Percentiles rank a stretch among this genome's conserved stretches.
These are phyloP conservation scores for Micronisus gabar DNA, from an alignment of 2,113 vertebrate genomes.

Conservation along the genomic window DNA sequence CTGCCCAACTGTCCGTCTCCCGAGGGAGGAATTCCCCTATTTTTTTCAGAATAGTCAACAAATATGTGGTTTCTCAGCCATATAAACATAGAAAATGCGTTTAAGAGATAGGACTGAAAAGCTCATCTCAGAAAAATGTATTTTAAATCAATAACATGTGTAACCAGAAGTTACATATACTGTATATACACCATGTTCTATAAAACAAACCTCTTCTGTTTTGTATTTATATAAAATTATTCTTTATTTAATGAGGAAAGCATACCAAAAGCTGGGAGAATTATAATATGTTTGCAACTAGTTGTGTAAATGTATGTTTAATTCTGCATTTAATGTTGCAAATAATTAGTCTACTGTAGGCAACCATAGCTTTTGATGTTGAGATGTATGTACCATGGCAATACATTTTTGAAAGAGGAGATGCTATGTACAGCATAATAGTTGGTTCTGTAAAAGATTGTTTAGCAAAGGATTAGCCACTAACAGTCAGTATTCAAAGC, in stretches of 20 bases:
- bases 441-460: background rate
- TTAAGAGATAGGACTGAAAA: background rate
- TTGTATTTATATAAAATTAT: background rate
- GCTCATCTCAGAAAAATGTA: background rate
- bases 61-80: background rate
- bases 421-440: background rate
- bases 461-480: background rate
- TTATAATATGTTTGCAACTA: background rate
- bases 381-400: background rate
- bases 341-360: background rate
- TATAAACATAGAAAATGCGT: background rate
- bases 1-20: background rate
- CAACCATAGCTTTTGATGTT: background rate
- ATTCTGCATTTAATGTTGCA: background rate
- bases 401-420: background rate
- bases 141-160: background rate
- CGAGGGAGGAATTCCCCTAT: background rate
- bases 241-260: background rate
- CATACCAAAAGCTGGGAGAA: background rate
- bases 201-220: background rate
- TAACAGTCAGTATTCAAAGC: background rate
- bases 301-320: background rate
- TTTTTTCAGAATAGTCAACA: background rate
- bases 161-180: background rate
- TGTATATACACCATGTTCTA: accelerated